phyloP scores from a whole-genome alignment of 2,888 invertebrate species.

The Chymomyza caudatula region DNA sequence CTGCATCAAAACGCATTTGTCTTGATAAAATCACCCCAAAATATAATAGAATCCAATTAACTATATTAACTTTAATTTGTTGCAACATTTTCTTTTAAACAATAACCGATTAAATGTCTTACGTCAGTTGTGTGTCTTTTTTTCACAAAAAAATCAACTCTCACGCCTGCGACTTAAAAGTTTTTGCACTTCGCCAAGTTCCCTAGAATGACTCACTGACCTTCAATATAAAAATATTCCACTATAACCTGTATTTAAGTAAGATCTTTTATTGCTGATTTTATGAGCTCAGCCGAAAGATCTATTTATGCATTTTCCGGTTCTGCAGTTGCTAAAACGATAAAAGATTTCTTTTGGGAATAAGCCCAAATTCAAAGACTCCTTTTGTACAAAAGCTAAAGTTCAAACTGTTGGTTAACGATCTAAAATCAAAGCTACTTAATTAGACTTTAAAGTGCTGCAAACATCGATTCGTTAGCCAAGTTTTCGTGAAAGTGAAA shows the following conservation, averaged over 20 bases:
- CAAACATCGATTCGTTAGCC: constrained; percentile 9
- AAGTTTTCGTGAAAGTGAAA: constrained; percentile 58
- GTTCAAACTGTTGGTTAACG: too few relatives aligned
- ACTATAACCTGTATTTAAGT: constrained; percentile 20
- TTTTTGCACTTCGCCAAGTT: not conserved
- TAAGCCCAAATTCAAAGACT: constrained; percentile 11
- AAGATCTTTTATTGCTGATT: not conserved
- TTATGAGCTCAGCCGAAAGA: not conserved
- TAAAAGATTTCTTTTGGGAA: not conserved
- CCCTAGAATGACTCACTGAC: not conserved
- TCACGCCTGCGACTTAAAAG: not conserved
- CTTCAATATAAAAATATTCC: not conserved
- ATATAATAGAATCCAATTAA: too few relatives aligned
- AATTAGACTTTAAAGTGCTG: constrained; percentile 34
- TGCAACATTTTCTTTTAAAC: not conserved
- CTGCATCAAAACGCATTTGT: too few relatives aligned
- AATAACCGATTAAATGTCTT: not conserved
- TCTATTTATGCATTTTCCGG: constrained; percentile 21
- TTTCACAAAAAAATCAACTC: not conserved
- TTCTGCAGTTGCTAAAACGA: not conserved
- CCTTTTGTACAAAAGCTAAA: too few relatives aligned
- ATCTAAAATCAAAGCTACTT: constrained; percentile 25
- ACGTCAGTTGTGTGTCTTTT: not conserved
- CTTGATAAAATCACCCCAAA: too few relatives aligned
- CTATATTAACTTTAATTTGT: not conserved